Base-by-base conservation (phyloP, 2,113 vertebrate genomes). In the Osmerus eperlanus region DNA sequence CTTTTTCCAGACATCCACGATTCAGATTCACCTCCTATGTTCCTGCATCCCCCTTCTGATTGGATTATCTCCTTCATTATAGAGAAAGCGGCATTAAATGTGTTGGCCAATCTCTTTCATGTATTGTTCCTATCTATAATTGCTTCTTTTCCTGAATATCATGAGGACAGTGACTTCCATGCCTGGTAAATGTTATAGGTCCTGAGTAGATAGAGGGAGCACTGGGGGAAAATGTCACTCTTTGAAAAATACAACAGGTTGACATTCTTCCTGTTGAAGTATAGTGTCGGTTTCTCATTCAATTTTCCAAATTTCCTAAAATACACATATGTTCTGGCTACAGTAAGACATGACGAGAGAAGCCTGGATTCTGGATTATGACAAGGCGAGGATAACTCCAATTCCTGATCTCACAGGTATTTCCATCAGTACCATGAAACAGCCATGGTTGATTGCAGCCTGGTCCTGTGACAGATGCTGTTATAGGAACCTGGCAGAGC, bases 71-170 rank as follows among this genome's bases (percentile, higher is more conserved):
- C 65, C 71, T 81, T 84, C 64, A 82, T 89, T 86, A 84, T 85
- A 81, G 77, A 75, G 74, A 82, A 70, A 81, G 58, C 54, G 72
- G 71, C 62, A 76, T 58, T 68, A 82, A 65, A 72, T 74, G 84
- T 68, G 62, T 71, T 32, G 59, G 81, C 77, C 78, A 73, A 70
- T 85, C 71, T 85, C 79, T 85, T 84, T 90, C 82, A 84, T 87
- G 80, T 73, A 79, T 85, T 87, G 81, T 87, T 82, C 79, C 83
- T 86, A 86, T 86, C 87, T 90, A 87, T 92, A 92, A 92, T 91
- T 89, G 88, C 86, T 91, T 91, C 86, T 83, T 81, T 91, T 89
- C 81, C 85, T 82, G 81, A 77, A 66, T 86, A 81, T 83, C 62
- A 69, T 71, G 72, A 51, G 60, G 21, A 81, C 87, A 85, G 80